Evolutionary conservation across 2,888 invertebrate genomes (phyloP).

Genomic region (Lepidocyrtoides sp.): DNA sequence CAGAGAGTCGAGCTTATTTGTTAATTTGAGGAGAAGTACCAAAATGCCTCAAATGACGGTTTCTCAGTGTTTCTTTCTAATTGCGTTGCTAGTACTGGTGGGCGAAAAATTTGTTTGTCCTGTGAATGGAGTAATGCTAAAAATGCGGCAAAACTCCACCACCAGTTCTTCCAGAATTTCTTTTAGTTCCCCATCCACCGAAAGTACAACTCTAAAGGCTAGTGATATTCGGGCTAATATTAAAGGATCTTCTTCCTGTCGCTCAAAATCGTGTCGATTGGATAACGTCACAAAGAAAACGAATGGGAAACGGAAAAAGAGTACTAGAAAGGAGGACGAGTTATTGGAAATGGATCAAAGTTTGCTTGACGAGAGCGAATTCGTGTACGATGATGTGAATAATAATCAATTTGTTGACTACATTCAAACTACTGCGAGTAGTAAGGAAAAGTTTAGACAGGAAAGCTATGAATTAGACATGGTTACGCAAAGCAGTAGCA

Average conservation of each 20-base stretch:
- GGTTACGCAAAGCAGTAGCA: not conserved
- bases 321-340: not conserved
- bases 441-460: not conserved
- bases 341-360: not conserved
- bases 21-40: not conserved
- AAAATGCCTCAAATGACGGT: constrained; percentile 32
- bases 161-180: constrained; percentile 22
- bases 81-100: not conserved
- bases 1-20: not conserved
- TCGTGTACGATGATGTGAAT: constrained; percentile 34
- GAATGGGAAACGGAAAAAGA: not conserved
- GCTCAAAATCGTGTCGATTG: not conserved
- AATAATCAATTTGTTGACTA: not conserved
- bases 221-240: not conserved
- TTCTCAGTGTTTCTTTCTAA: not conserved
- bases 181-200: constrained; percentile 26
- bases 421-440: not conserved
- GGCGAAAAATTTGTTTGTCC: not conserved
- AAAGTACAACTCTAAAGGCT: not conserved
- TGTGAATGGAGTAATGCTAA: constrained; percentile 53
- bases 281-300: not conserved
- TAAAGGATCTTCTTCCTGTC: not conserved
- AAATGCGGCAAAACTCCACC: not conserved
- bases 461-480: not conserved
- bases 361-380: constrained; percentile 46